Base-by-base conservation (phyloP, 2,113 vertebrate species). In the Corydoras maculifer region DNA sequence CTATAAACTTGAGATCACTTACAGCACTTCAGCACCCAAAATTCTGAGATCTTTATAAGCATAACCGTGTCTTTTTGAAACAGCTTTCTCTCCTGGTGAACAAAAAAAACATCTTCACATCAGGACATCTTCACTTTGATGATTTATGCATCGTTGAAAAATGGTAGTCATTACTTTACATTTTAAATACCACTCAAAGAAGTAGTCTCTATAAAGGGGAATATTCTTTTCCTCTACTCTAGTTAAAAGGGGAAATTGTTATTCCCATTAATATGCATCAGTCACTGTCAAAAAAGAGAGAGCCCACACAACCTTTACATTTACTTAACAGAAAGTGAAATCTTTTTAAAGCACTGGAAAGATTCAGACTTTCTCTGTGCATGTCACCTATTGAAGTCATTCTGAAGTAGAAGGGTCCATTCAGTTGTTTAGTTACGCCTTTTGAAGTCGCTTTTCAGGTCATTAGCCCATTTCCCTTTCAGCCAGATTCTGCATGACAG, bases 371-470 rank as follows among this genome's bases (percentile, higher is more conserved):
- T 75, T 72, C 65, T 78, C 35, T 59, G 30, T 71, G 58, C 65
- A 50, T 64, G 60, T 72, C 55, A 67, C 49, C 65, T 49, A 72
- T 75, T 75, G 69, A 75, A 62, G 63, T 62, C 14, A 32, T 69
- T 74, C 69, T 75, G 72, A 75, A 75, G 66, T 75, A 10, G 69
- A 78, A 75, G 65, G 73, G 70, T 75, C 60, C 69, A 78, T 78
- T 78, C 69, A 75, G 70, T 64, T 78, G 69, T 70, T 74, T 72
- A 78, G 77, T 79, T 68, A 58, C 48, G 54, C 68, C 72, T 80
- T 84, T 83, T 84, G 79, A 83, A 80, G 82, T 77, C 7, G 49
- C 79, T 78, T 81, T 75, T 81, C 76, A 82, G 78, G 79, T 77
- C 80, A 78, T 87, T 84, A 84, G 76, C 74, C 72, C 62, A 68